Evolutionary conservation across 2,113 vertebrate genomes (phyloP), one percentile per base, ranked within the genome.

Genomic region (Tautogolabrus adspersus): DNA sequence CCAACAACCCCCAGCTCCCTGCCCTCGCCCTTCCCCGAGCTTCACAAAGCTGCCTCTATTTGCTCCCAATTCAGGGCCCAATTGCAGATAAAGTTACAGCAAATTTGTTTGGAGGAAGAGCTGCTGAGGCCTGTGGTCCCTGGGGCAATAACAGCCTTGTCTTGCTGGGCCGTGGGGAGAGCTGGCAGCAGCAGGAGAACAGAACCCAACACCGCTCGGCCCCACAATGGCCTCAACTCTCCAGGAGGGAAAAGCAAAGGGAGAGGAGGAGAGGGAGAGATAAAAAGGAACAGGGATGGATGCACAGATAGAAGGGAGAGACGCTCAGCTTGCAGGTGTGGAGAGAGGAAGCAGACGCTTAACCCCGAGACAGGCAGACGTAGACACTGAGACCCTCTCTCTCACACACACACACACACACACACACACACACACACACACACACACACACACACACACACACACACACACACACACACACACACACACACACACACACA

Each of bases 71-170:
- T 95, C 91, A 91, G 91, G 94, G 95, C 95, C 95, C 94, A 97
- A 96, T 97, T 97, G 97, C 96, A 97, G 96, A 97, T 99, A 96
- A 97, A 97, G 96, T 99, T 98, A 97, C 98, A 95, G 95, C 97
- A 98, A 98, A 99, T 98, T 98, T 98, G 98, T 99, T 99, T 98
- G 95, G 96, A 96, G 94, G 95, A 95, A 97, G 97, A 98, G 93
- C 95, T 95, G 96, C 95, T 93, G 94, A 96, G 95, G 96, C 96
- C 93, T 96, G 94, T 89, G 90, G 96, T 97, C 96, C 95, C 93
- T 69, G 66, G 96, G 95, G 96, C 95, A 96, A 96, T 93, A 96
- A 96, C 96, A 96, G 93, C 94, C 95, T 96, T 93, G 95, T 96
- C 95, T 96, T 95, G 95, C 95, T 94, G 95, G 94, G 95, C 93